Evolutionary conservation across 2,797 vertebrate genomes (phyloP), one percentile per base, ranked within the genome.

Genomic region (Mionectes olivaceus): DNA sequence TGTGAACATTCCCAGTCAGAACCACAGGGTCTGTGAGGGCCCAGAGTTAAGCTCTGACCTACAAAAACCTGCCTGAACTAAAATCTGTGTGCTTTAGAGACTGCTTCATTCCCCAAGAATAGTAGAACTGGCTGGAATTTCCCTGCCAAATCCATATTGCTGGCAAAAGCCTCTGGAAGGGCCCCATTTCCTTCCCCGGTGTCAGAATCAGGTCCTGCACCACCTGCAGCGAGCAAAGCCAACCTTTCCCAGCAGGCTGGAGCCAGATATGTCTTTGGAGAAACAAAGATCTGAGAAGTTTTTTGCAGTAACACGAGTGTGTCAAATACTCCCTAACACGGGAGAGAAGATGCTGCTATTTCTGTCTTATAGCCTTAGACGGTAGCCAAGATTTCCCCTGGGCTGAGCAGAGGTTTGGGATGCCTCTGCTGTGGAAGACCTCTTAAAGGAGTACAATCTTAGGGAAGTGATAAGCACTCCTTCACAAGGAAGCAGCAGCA

Each of bases 271-370:
- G 69, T 79, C 89, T 87, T 27, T 57, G 55, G 63, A 32, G 63
- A 87, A 93, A 73, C 63, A 95, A 84, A 92, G 81, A 87, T 82
- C 78, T 56, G 83, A 87, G 70, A 94, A 67, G 47, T 19, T 84
- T 83, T 35, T 35, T 84, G 41, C 89, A 79, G 74, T 87, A 79
- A 82, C 83, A 74, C 1, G 0, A 87, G 82, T 46, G 63, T 70
- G 83, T 87, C 90, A 90, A n/a, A 64, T 39, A 83, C 65, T 91
- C 59, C 70, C 49, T 61, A 87, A 63, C 2, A 3, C 30, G 14
- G 55, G 81, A 87, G 12, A 90, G 43, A 39, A n/a, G 32, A 57
- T 0, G 0, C 19, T 79, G 61, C 86, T 96, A 81, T 93, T 95
- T 93, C 83, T 90, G 63, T 84, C 14, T 30, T 52, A 13, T 0